These are phyloP conservation scores for human (Homo sapiens) DNA, from an alignment of 2,113 vertebrate species.

Conservation along the genomic window GRCh38 chr6:106142001-106142500, in stretches of 20 bases:
- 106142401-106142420: neutral
- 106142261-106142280: neutral
- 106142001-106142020: conserved; percentile 41
- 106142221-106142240: neutral
- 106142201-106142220: neutral
- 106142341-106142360: neutral
- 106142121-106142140: neutral
- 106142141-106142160: neutral
- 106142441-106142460: neutral
- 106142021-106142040: conserved; percentile 48
- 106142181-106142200: neutral
- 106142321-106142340: neutral
- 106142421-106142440: neutral
- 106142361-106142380: neutral
- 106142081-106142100: neutral
- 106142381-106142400: neutral
- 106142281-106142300: neutral
- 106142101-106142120: neutral
- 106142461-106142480: neutral
- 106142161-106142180: neutral
- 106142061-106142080: neutral
- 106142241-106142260: neutral
- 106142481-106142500: neutral
- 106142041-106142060: neutral
- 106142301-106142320: neutral